Evolutionary conservation across 2,888 invertebrate species (phyloP).

Genomic region (Lepidocyrtoides sp.): DNA sequence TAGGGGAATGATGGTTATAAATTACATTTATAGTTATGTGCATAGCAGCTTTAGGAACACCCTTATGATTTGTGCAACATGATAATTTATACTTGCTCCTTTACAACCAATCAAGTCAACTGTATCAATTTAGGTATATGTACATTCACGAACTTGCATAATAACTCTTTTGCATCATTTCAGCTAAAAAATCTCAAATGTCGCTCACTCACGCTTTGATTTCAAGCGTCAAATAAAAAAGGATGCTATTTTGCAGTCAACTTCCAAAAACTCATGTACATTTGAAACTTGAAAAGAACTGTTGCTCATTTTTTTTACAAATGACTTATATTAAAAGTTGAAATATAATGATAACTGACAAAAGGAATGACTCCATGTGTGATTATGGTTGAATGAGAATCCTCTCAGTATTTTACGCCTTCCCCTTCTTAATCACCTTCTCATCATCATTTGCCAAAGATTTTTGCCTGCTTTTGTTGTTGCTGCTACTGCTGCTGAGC

Average conservation of each 20-base stretch:
- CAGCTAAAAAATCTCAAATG: background rate
- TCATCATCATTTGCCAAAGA: constrained; percentile 36
- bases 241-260: background rate
- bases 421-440: constrained; percentile 15
- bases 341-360: background rate
- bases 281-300: background rate
- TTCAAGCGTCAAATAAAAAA: background rate
- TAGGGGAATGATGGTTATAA: background rate
- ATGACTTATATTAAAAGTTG: background rate
- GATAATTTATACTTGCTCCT: constrained; percentile 19
- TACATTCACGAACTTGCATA: background rate
- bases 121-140: too few species aligned
- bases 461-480: background rate
- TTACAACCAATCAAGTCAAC: background rate
- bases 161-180: background rate
- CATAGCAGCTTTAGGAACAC: background rate
- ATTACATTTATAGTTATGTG: background rate
- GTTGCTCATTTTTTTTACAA: background rate
- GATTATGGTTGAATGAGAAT: background rate
- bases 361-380: background rate
- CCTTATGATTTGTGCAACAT: constrained; percentile 52
- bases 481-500: background rate
- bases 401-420: constrained; percentile 33
- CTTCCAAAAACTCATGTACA: background rate
- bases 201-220: background rate